Conservation (phyloP, 2,888 invertebrate genomes). For the Andrena chrysosceles region DNA sequence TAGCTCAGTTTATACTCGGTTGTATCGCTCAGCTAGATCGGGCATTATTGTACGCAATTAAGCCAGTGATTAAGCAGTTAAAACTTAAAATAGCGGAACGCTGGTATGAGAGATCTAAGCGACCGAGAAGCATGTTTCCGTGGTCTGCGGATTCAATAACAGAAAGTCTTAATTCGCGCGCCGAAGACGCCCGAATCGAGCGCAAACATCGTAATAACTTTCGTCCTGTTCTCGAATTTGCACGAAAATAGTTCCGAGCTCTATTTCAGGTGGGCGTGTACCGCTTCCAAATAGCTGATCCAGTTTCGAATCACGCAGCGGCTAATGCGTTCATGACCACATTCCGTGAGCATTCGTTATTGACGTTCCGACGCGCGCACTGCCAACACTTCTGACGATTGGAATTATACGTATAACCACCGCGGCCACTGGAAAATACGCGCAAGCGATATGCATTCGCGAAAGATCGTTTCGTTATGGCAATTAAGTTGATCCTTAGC, state of each 20-base stretch:
- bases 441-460: not conserved
- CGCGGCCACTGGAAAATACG: not conserved
- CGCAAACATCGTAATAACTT: slow-evolving; percentile 54
- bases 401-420: not conserved
- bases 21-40: slow-evolving; percentile 4
- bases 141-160: not conserved
- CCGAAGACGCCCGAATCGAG: slow-evolving; percentile 28
- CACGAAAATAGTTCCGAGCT: slow-evolving; percentile 62
- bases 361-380: slow-evolving; percentile 56
- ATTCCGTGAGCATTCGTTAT: slow-evolving; percentile 72
- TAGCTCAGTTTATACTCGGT: not conserved
- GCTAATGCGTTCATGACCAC: slow-evolving; percentile 73
- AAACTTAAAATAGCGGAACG: not conserved
- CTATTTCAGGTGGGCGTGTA: slow-evolving; percentile 63
- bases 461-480: not conserved
- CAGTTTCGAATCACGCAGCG: slow-evolving; percentile 73
- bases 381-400: slow-evolving; percentile 50
- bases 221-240: slow-evolving; percentile 39
- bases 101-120: not conserved
- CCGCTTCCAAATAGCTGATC: slow-evolving; percentile 69
- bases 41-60: slow-evolving; percentile 1
- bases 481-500: no score
- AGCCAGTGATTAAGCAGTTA: slow-evolving; percentile 23
- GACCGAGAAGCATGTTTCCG: not conserved
- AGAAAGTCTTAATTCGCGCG: slow-evolving; percentile 20